A percentile compares a stretch with the other conserved stretches of the same genome.
Evolutionary conservation across 1,140 invertebrate genomes (phyloP).

Genomic region (Mizuhopecten yessoensis): DNA sequence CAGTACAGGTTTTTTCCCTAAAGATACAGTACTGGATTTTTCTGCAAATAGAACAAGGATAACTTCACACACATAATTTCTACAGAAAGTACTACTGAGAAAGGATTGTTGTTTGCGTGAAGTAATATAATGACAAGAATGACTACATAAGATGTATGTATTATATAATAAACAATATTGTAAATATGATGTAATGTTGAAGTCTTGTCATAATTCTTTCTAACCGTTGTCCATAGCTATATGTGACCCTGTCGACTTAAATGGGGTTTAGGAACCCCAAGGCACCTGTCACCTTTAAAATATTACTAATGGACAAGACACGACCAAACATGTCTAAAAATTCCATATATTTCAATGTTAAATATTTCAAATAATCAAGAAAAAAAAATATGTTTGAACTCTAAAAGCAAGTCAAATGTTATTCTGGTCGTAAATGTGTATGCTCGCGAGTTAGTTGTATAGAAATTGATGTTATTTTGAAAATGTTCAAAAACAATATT

Average conservation of each 20-base stretch:
- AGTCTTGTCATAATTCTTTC: not conserved
- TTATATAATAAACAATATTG: too few relatives aligned
- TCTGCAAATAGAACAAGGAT: too few relatives aligned
- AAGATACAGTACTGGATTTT: too few relatives aligned
- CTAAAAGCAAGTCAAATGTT: conserved; percentile 34
- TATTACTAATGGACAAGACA: not conserved
- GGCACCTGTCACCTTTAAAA: not conserved
- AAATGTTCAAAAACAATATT: conserved; percentile 36
- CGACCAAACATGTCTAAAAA: not conserved
- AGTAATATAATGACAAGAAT: too few relatives aligned
- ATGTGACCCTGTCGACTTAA: not conserved
- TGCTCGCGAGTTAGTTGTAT: not conserved
- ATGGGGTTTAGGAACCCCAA: not conserved
- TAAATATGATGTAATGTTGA: not conserved
- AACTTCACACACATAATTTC: too few relatives aligned
- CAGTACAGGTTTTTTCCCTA: too few relatives aligned
- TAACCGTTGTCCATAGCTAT: not conserved
- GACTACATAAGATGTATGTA: too few relatives aligned
- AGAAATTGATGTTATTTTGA: conserved; percentile 35
- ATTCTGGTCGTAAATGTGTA: conserved; percentile 4
- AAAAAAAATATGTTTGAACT: conserved; percentile 8
- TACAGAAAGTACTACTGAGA: too few relatives aligned
- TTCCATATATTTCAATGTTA: not conserved
- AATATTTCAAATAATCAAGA: conserved; percentile 13
- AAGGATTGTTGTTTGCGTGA: too few relatives aligned